These are phyloP conservation scores for Neoscelio sp. DNA, from an alignment of 2,888 invertebrate species.

Conservation along the genomic window DNA sequence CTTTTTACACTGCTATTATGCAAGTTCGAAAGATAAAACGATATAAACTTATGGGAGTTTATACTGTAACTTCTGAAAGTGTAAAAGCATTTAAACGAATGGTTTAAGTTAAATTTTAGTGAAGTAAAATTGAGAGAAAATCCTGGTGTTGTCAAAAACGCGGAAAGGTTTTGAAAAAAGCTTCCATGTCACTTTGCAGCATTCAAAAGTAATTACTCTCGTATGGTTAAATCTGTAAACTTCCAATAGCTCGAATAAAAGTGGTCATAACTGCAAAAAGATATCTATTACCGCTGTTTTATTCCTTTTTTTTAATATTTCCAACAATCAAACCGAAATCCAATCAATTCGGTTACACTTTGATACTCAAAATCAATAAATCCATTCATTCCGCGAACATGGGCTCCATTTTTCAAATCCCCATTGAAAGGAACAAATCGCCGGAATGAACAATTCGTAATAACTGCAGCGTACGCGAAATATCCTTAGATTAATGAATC, in stretches of 20 bases:
- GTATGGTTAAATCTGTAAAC: slow-evolving; percentile 12
- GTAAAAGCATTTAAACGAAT: too few species aligned
- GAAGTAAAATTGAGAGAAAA: too few species aligned
- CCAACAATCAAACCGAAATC: slow-evolving; percentile 38
- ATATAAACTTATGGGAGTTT: too few species aligned
- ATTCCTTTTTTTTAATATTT: slow-evolving; percentile 11
- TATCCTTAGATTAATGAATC: slow-evolving; percentile 52
- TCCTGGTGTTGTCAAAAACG: too few species aligned
- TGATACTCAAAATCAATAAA: slow-evolving; percentile 55
- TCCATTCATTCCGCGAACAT: slow-evolving; percentile 21
- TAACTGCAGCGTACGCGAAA: slow-evolving; percentile 30
- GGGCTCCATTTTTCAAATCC: slow-evolving; percentile 45
- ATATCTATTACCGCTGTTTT: slow-evolving; percentile 43
- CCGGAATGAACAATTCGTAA: slow-evolving; percentile 41
- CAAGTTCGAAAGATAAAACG: too few species aligned
- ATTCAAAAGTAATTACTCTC: slow-evolving; percentile 5
- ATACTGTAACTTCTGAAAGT: too few species aligned
- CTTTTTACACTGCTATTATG: too few species aligned
- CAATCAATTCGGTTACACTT: slow-evolving; percentile 50
- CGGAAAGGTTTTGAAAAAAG: too few species aligned
- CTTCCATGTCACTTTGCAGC: too few species aligned
- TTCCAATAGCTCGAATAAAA: slow-evolving; percentile 20
- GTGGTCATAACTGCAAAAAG: slow-evolving; percentile 31
- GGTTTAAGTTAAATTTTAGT: too few species aligned
- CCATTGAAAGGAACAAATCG: slow-evolving; percentile 51